A percentile compares a stretch with the other conserved stretches of the same genome.
These are phyloP conservation scores for Eucera pruinosa DNA, from an alignment of 2,888 invertebrate species.

Conservation along the genomic window DNA sequence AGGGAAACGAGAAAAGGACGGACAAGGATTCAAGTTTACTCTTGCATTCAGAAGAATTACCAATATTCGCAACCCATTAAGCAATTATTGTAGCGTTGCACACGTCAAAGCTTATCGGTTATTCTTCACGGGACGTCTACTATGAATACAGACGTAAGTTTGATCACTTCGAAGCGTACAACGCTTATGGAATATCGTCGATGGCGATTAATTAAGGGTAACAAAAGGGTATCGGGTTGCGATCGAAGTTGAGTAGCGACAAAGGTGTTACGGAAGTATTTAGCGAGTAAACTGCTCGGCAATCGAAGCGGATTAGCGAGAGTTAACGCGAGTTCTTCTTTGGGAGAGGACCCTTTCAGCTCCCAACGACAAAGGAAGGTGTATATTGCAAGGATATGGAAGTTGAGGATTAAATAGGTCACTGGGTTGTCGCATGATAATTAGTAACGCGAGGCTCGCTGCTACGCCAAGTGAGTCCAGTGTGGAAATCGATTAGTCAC, in stretches of 20 bases:
- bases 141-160: slow-evolving; percentile 24
- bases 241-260: slow-evolving; percentile 48
- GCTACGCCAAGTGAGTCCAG: slow-evolving; percentile 70
- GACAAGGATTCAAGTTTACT: too few relatives aligned
- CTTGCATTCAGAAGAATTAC: too few relatives aligned
- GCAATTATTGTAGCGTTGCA: neutral
- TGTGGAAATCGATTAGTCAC: slow-evolving; percentile 70
- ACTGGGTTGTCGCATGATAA: slow-evolving; percentile 25
- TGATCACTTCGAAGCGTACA: slow-evolving; percentile 18
- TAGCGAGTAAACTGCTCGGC: slow-evolving; percentile 54
- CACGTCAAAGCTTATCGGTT: slow-evolving; percentile 17
- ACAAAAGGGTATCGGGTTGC: slow-evolving; percentile 48
- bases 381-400: slow-evolving; percentile 35
- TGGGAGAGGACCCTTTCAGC: slow-evolving; percentile 38
- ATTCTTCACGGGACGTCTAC: neutral
- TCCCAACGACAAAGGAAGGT: slow-evolving; percentile 21
- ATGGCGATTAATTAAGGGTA: slow-evolving; percentile 27
- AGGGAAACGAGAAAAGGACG: too few relatives aligned
- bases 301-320: slow-evolving; percentile 65
- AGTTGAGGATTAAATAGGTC: slow-evolving; percentile 52
- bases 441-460: slow-evolving; percentile 42
- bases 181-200: slow-evolving; percentile 23
- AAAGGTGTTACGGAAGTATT: slow-evolving; percentile 58
- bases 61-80: too few relatives aligned
- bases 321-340: slow-evolving; percentile 53